These are phyloP conservation scores for Mellivora capensis DNA, from an alignment of 2,113 vertebrate genomes.

Conservation along the genomic window DNA sequence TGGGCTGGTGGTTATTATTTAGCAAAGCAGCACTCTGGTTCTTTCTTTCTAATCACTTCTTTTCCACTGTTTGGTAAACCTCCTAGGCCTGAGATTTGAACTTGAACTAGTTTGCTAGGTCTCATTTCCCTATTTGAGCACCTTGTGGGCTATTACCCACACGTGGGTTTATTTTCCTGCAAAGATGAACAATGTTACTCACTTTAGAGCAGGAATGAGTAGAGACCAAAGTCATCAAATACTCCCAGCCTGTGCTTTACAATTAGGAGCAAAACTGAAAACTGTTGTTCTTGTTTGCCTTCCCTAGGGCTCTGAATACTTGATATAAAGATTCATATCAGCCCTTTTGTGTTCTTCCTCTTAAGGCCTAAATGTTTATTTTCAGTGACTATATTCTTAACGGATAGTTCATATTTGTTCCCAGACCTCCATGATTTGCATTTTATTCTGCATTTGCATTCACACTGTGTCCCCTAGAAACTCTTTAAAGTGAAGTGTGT, in stretches of 20 bases:
- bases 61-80: background rate
- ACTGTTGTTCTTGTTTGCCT: constrained; percentile 2
- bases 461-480: background rate
- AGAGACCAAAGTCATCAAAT: constrained; percentile 7
- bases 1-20: background rate
- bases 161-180: constrained; percentile 16
- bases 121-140: background rate
- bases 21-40: background rate
- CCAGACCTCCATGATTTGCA: background rate
- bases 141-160: background rate
- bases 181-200: constrained; percentile 23
- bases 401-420: constrained; percentile 58
- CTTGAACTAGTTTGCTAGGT: background rate
- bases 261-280: constrained; percentile 26
- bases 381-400: constrained; percentile 16
- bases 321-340: background rate
- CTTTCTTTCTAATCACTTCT: constrained; percentile 1
- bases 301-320: constrained; percentile 22
- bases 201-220: background rate
- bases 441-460: constrained; percentile 7
- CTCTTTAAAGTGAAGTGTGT: constrained; percentile 51
- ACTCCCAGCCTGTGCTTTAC: constrained; percentile 9
- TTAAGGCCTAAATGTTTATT: constrained; percentile 39
- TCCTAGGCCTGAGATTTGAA: background rate
- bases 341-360: background rate